Percentiles rank a stretch among this genome's conserved stretches.
These are phyloP conservation scores for Acanthosepion esculentum DNA, from an alignment of 2,888 invertebrate species.

Conservation along the genomic window DNA sequence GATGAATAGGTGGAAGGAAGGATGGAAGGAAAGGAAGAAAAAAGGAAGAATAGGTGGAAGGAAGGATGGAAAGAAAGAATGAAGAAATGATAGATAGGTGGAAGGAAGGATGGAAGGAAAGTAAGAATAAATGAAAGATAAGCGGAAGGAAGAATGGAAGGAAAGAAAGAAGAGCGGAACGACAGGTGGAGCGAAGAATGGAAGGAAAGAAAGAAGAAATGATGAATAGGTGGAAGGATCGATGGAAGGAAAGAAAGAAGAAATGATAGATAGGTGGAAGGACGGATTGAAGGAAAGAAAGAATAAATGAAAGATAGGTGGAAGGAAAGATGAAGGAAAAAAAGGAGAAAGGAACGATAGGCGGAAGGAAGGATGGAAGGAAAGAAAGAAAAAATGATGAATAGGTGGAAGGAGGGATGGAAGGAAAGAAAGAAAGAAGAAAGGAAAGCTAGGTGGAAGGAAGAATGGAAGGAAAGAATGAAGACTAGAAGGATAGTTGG, in stretches of 20 bases:
- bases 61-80: background rate
- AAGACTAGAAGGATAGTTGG: accelerated
- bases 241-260: background rate
- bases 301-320: background rate
- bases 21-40: background rate
- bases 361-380: background rate
- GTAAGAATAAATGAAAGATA: background rate
- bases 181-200: no score
- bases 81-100: no score
- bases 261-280: no score
- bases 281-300: background rate
- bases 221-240: no score
- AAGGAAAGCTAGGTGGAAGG: background rate
- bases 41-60: background rate
- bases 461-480: background rate
- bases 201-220: background rate
- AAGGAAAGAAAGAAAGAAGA: background rate
- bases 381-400: background rate
- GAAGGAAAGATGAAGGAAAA: no score
- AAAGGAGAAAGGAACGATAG: background rate
- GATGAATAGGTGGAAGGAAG: background rate
- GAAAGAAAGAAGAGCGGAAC: no score
- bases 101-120: background rate
- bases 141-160: background rate
- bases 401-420: background rate